phyloP scores from a whole-genome alignment of 2,888 invertebrate species.

The Andricus curvator region DNA sequence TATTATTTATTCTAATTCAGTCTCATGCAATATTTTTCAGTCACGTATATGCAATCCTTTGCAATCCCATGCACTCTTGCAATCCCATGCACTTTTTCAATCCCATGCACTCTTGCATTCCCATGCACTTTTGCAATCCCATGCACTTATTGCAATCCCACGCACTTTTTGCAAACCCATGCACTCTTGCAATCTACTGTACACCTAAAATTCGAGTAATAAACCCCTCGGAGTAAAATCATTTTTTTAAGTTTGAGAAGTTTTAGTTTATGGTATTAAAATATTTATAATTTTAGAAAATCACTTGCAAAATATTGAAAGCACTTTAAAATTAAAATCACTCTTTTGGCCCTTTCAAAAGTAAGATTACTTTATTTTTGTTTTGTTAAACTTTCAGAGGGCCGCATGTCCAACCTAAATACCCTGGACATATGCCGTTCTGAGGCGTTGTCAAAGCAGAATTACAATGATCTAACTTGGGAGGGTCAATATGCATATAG shows the following conservation, averaged over 20 bases:
- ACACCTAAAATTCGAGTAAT: too few species aligned
- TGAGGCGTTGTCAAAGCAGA: slow-evolving; percentile 40
- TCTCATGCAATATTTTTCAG: too few species aligned
- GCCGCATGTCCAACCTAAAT: slow-evolving; percentile 40
- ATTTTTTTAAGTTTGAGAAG: background rate
- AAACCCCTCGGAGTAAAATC: background rate
- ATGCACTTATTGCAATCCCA: too few species aligned
- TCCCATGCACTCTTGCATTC: too few species aligned
- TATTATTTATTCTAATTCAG: too few species aligned
- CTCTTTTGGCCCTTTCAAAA: background rate
- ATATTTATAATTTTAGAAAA: background rate
- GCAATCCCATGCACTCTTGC: too few species aligned
- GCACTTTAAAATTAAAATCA: background rate
- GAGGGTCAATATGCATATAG: slow-evolving; percentile 40
- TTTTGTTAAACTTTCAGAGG: slow-evolving; percentile 40
- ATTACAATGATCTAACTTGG: slow-evolving; percentile 37
- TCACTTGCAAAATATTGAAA: background rate
- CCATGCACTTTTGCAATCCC: too few species aligned
- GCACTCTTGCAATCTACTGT: too few species aligned
- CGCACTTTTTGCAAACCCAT: too few species aligned
- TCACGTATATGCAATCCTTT: too few species aligned
- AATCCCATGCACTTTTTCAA: too few species aligned
- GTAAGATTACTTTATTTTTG: slow-evolving; percentile 26
- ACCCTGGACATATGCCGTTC: slow-evolving; percentile 41
- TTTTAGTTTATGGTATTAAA: background rate